Evolutionary conservation across 2,888 invertebrate genomes (phyloP).

Genomic region (Hybos culiciformis): DNA sequence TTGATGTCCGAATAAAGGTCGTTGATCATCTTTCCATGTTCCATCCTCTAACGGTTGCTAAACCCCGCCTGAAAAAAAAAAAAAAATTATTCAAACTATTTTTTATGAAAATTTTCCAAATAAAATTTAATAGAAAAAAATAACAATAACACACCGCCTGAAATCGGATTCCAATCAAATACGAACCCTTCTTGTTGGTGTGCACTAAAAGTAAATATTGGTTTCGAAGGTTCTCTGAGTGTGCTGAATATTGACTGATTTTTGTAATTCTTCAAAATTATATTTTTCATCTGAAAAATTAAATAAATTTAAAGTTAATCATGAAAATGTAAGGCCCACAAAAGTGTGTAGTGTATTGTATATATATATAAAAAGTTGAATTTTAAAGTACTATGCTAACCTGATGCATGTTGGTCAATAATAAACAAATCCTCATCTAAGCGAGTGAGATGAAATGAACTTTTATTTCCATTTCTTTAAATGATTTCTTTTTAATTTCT

Average conservation of each 20-base stretch:
- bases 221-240: constrained; percentile 45
- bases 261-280: constrained; percentile 87
- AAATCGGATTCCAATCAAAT: constrained; percentile 78
- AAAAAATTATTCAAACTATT: background rate
- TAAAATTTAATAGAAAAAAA: background rate
- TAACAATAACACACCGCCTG: constrained; percentile 58
- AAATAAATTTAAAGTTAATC: too few relatives aligned
- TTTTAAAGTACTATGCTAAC: too few relatives aligned
- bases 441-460: constrained; percentile 89
- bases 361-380: too few relatives aligned
- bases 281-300: constrained; percentile 97
- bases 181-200: constrained; percentile 92
- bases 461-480: constrained; percentile 62
- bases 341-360: too few relatives aligned
- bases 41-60: constrained; percentile 74
- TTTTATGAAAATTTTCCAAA: background rate
- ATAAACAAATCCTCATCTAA: constrained; percentile 87
- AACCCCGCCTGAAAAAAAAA: constrained; percentile 51
- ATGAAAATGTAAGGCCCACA: too few relatives aligned
- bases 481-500: constrained; percentile 71
- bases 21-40: constrained; percentile 81
- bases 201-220: constrained; percentile 78
- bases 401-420: constrained; percentile 97
- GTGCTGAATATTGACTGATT: constrained; percentile 62
- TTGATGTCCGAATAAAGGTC: constrained; percentile 75